These are phyloP conservation scores for Arenaria interpres DNA, from an alignment of 2,113 vertebrate species.

Conservation along the genomic window DNA sequence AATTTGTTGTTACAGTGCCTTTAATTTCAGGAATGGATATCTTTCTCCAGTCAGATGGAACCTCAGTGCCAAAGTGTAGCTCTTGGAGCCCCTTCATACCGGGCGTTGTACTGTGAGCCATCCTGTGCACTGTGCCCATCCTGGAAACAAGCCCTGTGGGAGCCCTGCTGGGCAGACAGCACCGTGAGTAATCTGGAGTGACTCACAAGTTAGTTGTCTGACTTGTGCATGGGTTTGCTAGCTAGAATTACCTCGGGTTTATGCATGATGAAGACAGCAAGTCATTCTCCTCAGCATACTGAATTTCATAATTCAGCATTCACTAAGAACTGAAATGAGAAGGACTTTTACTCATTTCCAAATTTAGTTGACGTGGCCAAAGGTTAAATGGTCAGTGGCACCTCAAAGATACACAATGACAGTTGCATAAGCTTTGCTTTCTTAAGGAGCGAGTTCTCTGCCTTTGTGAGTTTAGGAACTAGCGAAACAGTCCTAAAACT, in stretches of 20 bases:
- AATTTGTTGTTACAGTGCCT: neutral
- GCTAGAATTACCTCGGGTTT: neutral
- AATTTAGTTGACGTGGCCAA: neutral
- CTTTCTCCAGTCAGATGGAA: neutral
- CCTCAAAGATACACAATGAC: rapidly evolving
- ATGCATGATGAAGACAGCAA: neutral
- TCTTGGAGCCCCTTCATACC: rapidly evolving
- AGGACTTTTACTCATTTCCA: neutral
- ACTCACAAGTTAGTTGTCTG: neutral
- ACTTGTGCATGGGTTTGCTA: neutral
- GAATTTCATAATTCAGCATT: neutral
- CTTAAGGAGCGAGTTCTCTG: neutral
- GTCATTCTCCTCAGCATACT: neutral
- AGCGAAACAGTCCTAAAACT: neutral
- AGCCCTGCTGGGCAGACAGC: rapidly evolving
- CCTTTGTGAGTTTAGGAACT: neutral
- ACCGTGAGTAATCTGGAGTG: neutral
- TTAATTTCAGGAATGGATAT: neutral
- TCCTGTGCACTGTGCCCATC: neutral
- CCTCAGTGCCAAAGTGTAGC: neutral
- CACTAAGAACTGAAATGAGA: neutral
- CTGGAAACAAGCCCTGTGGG: neutral
- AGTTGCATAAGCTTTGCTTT: neutral
- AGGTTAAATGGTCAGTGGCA: neutral
- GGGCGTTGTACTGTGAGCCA: rapidly evolving